Percentiles rank a stretch among this genome's conserved stretches.
Evolutionary conservation across 2,797 vertebrate genomes (phyloP).

Genomic region (Xenops minutus): DNA sequence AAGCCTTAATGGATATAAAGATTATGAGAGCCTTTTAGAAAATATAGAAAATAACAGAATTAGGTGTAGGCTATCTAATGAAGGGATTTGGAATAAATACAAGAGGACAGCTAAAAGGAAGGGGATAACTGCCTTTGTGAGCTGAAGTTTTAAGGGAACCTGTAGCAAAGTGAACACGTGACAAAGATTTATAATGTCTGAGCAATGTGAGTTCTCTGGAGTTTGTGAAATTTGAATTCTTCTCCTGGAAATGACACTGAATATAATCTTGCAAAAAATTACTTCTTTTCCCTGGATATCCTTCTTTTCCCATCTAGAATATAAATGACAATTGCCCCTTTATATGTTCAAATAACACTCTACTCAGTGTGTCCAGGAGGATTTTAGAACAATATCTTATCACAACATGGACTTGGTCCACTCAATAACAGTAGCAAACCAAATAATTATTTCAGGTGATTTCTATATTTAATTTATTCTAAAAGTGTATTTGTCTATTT

Average conservation of each 20-base stretch:
- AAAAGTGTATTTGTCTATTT: background rate
- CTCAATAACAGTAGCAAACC: background rate
- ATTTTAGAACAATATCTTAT: background rate
- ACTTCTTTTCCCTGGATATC: background rate
- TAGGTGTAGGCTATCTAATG: background rate
- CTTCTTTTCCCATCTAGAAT: background rate
- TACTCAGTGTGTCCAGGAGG: background rate
- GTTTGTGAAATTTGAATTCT: background rate
- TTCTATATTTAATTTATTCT: background rate
- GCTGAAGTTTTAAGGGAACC: background rate
- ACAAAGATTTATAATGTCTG: background rate
- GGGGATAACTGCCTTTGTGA: background rate
- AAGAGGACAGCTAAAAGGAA: background rate
- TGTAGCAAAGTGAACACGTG: background rate
- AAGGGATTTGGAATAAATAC: background rate
- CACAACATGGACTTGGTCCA: background rate
- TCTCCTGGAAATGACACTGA: background rate
- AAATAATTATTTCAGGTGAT: background rate
- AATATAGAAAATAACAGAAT: background rate
- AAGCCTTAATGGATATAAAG: background rate
- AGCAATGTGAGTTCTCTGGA: background rate
- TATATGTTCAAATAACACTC: rapidly evolving
- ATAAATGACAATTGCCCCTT: background rate
- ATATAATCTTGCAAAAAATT: background rate
- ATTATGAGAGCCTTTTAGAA: background rate